phyloP scores from a whole-genome alignment of 2,888 invertebrate species.

The Rosalia funebris region DNA sequence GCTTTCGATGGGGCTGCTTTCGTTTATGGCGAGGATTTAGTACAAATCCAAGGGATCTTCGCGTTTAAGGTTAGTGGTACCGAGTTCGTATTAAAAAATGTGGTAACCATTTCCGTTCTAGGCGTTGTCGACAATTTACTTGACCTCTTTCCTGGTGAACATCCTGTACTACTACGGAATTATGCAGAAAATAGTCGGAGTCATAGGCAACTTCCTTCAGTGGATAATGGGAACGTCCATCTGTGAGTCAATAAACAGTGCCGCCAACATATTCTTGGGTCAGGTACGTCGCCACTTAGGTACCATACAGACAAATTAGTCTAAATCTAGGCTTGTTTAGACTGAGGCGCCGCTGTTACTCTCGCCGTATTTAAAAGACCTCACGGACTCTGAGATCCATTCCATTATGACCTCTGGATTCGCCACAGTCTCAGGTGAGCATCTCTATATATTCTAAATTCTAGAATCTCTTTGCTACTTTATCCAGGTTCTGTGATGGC shows the following conservation, averaged over 20 bases:
- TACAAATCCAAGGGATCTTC: constrained; percentile 73
- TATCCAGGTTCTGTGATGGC: constrained; percentile 89
- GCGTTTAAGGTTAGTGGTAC: constrained; percentile 80
- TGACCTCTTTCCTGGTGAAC: constrained; percentile 91
- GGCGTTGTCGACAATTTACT: constrained; percentile 90
- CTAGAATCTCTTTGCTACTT: too few relatives aligned
- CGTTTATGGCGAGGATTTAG: constrained; percentile 80
- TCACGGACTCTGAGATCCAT: constrained; percentile 93
- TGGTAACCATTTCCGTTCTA: constrained; percentile 55
- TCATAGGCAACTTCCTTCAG: constrained; percentile 82
- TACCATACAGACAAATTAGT: too few relatives aligned
- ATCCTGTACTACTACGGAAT: constrained; percentile 89
- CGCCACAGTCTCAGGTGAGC: constrained; percentile 94
- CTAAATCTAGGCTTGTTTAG: constrained; percentile 65
- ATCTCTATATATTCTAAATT: too few relatives aligned
- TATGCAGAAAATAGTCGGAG: constrained; percentile 86
- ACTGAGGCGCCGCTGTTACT: constrained; percentile 91
- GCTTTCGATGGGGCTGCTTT: constrained; percentile 84
- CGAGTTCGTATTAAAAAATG: too few relatives aligned
- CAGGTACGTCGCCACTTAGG: constrained; percentile 81
- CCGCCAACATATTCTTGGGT: constrained; percentile 94
- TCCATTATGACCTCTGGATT: constrained; percentile 95
- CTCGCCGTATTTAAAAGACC: constrained; percentile 82
- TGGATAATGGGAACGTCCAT: constrained; percentile 85
- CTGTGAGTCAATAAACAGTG: constrained; percentile 92